A percentile compares a stretch with the other conserved stretches of the same genome.
Conservation (phyloP, 2,113 vertebrate genomes). For the Paratilapia polleni region DNA sequence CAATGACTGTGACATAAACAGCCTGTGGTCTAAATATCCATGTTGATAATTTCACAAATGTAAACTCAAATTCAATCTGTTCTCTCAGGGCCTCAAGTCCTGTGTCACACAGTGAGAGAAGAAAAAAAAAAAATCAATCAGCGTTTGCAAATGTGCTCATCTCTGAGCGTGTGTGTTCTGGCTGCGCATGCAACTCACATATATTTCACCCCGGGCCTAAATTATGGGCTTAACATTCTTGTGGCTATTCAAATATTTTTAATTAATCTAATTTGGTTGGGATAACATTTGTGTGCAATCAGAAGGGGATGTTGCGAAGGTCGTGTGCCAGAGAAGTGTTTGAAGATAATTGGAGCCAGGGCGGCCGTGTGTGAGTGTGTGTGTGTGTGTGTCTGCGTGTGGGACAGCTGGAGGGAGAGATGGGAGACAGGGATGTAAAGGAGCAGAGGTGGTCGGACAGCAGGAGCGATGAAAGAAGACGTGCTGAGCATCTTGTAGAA, state of each 20-base stretch:
- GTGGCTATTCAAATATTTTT: slow-evolving; percentile 83
- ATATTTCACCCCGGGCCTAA: slow-evolving; percentile 70
- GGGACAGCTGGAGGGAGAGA: slow-evolving; percentile 66
- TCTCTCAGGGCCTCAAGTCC: slow-evolving; percentile 38
- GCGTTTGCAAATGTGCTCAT: slow-evolving; percentile 45
- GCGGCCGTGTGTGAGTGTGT: slow-evolving; percentile 47
- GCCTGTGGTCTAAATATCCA: slow-evolving; percentile 49
- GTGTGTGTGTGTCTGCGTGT: slow-evolving; percentile 51
- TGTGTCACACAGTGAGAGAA: slow-evolving; percentile 46
- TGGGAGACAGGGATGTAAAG: slow-evolving; percentile 66
- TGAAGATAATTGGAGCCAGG: slow-evolving; percentile 85
- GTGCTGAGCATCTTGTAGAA: neutral
- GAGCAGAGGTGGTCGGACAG: slow-evolving; percentile 64
- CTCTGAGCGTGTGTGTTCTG: slow-evolving; percentile 59
- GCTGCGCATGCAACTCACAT: slow-evolving; percentile 61
- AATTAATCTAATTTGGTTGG: slow-evolving; percentile 84
- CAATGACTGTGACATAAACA: slow-evolving; percentile 58
- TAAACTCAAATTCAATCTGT: slow-evolving; percentile 48
- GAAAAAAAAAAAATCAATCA: slow-evolving; percentile 55
- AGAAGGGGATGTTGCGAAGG: slow-evolving; percentile 80
- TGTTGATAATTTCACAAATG: slow-evolving; percentile 58
- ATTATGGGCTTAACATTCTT: slow-evolving; percentile 81
- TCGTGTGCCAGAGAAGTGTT: slow-evolving; percentile 81
- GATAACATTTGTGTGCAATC: slow-evolving; percentile 84
- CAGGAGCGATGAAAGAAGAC: neutral